Evolutionary conservation across 2,888 invertebrate species (phyloP), one percentile per base, ranked within the genome.

Genomic region (Tipula unca): DNA sequence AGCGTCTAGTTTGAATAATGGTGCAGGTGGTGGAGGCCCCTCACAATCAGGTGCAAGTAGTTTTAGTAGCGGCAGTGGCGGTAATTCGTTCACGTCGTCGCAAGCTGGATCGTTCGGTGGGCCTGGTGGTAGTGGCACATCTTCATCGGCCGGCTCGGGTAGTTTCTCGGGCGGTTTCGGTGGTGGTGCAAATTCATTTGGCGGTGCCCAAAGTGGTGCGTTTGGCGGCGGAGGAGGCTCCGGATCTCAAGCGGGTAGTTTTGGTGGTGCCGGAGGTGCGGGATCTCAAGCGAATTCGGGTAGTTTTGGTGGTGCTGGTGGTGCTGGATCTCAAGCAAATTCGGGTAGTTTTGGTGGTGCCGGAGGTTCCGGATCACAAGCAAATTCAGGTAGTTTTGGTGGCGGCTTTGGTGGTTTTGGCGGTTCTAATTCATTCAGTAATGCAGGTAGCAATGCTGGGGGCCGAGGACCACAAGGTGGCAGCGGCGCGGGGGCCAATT

Each of bases 1-100:
- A 42, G 89, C 90, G 42, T 87, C 88, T 10, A 54, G 36, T 29
- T 54, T 85, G 5, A 82, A 82, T 69, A 32, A 1, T 0, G 85
- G 85, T 13, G 86, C 86, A 0, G 86, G 84, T 0, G 86, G 85
- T 1, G 88, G 87, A 17, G 87, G 86, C 2, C 1, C 5, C 6
- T 10, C 54, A 4, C 17, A 29, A 1, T 54, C 85, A 1, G 35
- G 84, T n/a, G 48, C 25, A 25, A 29, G 85, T 10, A 39, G 39
- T 48, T 69, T 13, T 25, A 85, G 54, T n/a, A 84, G 20, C 1
- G 85, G 86, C 85, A 87, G 87, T 85, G 85, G 86, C 48, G 87
- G 85, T 0, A 29, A 35, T n/a, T 84, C 84, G 3, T 42, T 25
- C 5, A 5, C 85, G 17, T 3, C 20, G 5, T 25, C 42, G 0